These are phyloP conservation scores for Cylloceria caligata DNA, from an alignment of 2,888 invertebrate genomes.

Conservation along the genomic window DNA sequence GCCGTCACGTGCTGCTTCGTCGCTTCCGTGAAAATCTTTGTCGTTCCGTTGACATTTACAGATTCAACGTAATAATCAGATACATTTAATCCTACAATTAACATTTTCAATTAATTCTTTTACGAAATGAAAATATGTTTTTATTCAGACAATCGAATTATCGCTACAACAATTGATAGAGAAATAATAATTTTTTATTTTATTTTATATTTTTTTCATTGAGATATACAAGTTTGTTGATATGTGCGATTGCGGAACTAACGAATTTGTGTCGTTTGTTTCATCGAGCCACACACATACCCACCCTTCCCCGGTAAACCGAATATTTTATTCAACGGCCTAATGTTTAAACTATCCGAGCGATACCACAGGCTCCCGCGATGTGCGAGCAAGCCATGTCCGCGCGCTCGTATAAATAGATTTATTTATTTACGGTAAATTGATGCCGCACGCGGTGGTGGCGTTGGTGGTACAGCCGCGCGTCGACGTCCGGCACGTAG, in stretches of 20 bases:
- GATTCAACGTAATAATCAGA: not conserved
- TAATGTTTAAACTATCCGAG: conserved; percentile 79
- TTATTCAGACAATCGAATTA: too few species aligned
- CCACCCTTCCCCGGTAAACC: conserved; percentile 50
- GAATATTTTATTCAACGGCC: conserved; percentile 80
- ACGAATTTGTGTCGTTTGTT: conserved; percentile 2
- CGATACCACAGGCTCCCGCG: conserved; percentile 67
- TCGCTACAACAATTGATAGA: too few species aligned
- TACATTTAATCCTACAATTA: too few species aligned
- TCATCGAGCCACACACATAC: conserved; percentile 27
- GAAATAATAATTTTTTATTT: not conserved
- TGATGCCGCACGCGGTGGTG: conserved; percentile 74
- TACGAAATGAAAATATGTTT: too few species aligned
- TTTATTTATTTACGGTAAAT: conserved; percentile 82
- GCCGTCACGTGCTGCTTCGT: conserved; percentile 37
- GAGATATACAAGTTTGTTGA: conserved; percentile 1
- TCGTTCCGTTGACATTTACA: conserved; percentile 27
- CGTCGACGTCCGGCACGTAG: conserved; percentile 62
- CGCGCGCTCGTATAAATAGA: conserved; percentile 78
- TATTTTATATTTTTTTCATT: not conserved
- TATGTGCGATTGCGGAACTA: not conserved
- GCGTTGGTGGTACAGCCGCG: conserved; percentile 70
- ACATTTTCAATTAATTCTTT: too few species aligned
- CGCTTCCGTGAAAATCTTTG: conserved; percentile 32
- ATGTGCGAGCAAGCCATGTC: conserved; percentile 53